A percentile compares a stretch with the other conserved stretches of the same genome.
These are phyloP conservation scores for Aulostomus chinensis DNA, from an alignment of 2,797 vertebrate species.

Conservation along the genomic window DNA sequence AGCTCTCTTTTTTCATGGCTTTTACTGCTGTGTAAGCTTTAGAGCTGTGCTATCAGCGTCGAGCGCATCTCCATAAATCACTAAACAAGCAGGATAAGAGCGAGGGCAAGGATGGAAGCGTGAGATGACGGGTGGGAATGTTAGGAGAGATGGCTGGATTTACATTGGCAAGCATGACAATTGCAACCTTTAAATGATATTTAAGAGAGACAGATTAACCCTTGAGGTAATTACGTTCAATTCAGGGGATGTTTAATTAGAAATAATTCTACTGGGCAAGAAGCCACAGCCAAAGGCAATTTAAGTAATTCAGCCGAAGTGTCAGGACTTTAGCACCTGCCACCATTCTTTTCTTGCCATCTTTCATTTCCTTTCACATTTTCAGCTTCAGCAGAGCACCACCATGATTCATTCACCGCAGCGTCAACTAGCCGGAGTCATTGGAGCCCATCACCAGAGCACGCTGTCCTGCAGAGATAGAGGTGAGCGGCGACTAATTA, in stretches of 20 bases:
- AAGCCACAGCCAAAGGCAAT: slow-evolving; percentile 60
- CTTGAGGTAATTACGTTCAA: slow-evolving; percentile 74
- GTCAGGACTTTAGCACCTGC: slow-evolving; percentile 31
- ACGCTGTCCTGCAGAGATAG: too few species aligned
- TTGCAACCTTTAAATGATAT: slow-evolving; percentile 79
- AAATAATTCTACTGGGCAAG: slow-evolving; percentile 73
- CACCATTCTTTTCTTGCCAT: slow-evolving; percentile 27
- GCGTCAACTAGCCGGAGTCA: background rate
- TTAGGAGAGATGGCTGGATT: slow-evolving; percentile 55
- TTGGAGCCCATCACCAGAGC: background rate
- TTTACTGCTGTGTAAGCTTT: slow-evolving; percentile 35
- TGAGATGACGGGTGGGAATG: slow-evolving; percentile 49
- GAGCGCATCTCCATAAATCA: slow-evolving; percentile 44
- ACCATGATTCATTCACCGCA: slow-evolving; percentile 1
- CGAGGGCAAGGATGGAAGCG: slow-evolving; percentile 15
- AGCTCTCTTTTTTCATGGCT: slow-evolving; percentile 37
- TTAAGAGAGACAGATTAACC: slow-evolving; percentile 73
- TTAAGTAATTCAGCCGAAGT: slow-evolving; percentile 62
- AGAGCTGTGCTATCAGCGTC: slow-evolving; percentile 32
- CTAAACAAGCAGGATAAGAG: slow-evolving; percentile 36
- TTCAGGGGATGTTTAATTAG: slow-evolving; percentile 76
- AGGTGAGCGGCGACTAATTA: background rate
- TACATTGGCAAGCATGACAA: slow-evolving; percentile 63
- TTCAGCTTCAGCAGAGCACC: slow-evolving; percentile 24
- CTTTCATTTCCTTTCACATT: slow-evolving; percentile 36